phyloP scores from a whole-genome alignment of 2,888 invertebrate genomes.

The Pollenia angustigena region DNA sequence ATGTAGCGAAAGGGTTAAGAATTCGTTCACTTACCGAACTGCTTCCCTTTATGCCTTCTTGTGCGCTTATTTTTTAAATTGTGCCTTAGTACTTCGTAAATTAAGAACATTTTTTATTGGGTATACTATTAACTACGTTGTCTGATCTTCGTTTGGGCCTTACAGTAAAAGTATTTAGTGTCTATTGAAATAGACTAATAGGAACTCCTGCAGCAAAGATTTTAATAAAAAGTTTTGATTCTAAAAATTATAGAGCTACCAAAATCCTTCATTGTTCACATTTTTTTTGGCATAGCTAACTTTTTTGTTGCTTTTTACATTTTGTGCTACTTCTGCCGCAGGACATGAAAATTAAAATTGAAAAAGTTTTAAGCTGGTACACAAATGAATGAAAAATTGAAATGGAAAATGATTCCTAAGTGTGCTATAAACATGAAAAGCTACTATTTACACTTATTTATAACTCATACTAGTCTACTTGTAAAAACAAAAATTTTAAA shows the following conservation, averaged over 20 bases:
- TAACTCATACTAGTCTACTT: neutral
- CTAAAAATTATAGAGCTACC: neutral
- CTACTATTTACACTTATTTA: constrained; percentile 23
- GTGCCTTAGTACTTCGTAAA: too few relatives aligned
- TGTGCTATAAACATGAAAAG: constrained; percentile 56
- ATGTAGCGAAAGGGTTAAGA: too few relatives aligned
- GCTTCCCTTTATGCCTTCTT: too few relatives aligned
- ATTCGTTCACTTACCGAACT: too few relatives aligned
- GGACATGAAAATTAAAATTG: constrained; percentile 68
- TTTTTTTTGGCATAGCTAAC: neutral
- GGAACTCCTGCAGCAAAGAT: too few relatives aligned
- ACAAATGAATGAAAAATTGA: constrained; percentile 54
- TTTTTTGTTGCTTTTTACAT: constrained; percentile 4
- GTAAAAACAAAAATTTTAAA: neutral
- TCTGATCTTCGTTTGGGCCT: too few relatives aligned
- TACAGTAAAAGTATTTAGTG: too few relatives aligned
- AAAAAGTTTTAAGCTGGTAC: constrained; percentile 70
- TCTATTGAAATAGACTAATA: too few relatives aligned
- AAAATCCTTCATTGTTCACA: neutral
- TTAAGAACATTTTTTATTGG: too few relatives aligned
- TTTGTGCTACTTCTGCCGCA: constrained; percentile 20
- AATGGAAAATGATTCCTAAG: constrained; percentile 39
- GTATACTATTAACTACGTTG: too few relatives aligned
- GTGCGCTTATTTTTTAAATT: too few relatives aligned
- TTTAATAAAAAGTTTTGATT: too few relatives aligned